Percentiles rank a stretch among this genome's conserved stretches.
Conservation (phyloP, 2,888 invertebrate genomes). For the Cremastobaeus sp. region DNA sequence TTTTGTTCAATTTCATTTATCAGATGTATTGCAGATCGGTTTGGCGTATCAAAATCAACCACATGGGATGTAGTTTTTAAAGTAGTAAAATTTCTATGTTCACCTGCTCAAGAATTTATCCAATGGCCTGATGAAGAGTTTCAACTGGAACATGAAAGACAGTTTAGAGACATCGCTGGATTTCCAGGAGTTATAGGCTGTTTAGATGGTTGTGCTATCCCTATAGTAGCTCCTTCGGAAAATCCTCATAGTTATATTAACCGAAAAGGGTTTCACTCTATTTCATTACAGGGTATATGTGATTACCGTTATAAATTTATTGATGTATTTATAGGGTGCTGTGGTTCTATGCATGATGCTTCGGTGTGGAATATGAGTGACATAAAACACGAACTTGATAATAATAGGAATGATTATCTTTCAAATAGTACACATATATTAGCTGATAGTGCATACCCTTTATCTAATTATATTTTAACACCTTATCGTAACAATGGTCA, state of each 20-base stretch:
- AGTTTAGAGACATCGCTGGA: neutral
- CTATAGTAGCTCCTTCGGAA: slow-evolving; percentile 4
- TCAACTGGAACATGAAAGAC: neutral
- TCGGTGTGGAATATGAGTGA: slow-evolving; percentile 20
- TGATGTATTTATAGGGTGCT: slow-evolving; percentile 15
- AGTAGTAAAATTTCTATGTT: neutral
- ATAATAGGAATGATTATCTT: neutral
- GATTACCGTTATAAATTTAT: slow-evolving; percentile 10
- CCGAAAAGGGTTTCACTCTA: slow-evolving; percentile 18
- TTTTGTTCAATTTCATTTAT: neutral
- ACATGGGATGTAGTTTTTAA: neutral
- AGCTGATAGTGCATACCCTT: slow-evolving; percentile 23
- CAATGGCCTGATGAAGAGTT: neutral
- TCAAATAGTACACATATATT: slow-evolving; percentile 11
- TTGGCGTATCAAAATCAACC: slow-evolving; percentile 3
- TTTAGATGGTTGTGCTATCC: slow-evolving; percentile 16
- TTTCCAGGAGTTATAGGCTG: slow-evolving; percentile 16
- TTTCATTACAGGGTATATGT: slow-evolving; percentile 12
- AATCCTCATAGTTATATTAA: slow-evolving; percentile 7
- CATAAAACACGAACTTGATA: slow-evolving; percentile 1
- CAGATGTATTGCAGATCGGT: slow-evolving; percentile 19
- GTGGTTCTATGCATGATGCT: slow-evolving; percentile 34
- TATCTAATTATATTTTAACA: slow-evolving; percentile 15
- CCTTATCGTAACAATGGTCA: slow-evolving; percentile 28
- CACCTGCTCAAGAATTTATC: neutral